phyloP scores from a whole-genome alignment of 2,797 vertebrate genomes.

The Sternotherus odoratus region DNA sequence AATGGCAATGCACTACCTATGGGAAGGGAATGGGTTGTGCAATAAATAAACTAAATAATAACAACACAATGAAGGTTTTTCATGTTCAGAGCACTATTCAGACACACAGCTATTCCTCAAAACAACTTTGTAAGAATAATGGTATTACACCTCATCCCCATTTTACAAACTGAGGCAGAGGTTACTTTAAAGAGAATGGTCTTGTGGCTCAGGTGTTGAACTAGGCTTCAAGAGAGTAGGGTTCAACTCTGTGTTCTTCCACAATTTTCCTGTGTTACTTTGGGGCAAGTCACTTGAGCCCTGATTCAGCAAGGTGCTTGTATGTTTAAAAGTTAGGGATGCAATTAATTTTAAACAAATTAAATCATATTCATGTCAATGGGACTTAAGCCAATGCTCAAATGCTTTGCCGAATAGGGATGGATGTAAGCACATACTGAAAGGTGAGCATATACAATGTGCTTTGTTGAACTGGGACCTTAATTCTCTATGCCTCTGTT shows the following conservation, averaged over 20 bases:
- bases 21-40: neutral
- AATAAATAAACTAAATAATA: neutral
- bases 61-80: neutral
- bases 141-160: neutral
- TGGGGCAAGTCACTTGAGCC: neutral
- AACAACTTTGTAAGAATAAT: neutral
- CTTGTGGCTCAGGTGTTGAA: neutral
- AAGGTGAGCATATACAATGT: neutral
- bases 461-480: neutral
- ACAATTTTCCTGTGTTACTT: too few species aligned
- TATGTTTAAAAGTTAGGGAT: conserved; percentile 6
- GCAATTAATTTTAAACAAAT: neutral
- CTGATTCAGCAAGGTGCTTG: neutral
- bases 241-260: too few species aligned
- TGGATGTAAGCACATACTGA: neutral
- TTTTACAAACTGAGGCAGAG: neutral
- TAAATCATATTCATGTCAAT: neutral
- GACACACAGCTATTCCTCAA: neutral
- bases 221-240: neutral
- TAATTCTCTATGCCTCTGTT: neutral
- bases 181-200: neutral
- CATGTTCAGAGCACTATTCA: neutral
- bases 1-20: neutral
- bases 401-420: neutral
- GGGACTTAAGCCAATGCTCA: neutral